Conservation (phyloP, 2,797 vertebrate species). For the Mico argentatus region DNA sequence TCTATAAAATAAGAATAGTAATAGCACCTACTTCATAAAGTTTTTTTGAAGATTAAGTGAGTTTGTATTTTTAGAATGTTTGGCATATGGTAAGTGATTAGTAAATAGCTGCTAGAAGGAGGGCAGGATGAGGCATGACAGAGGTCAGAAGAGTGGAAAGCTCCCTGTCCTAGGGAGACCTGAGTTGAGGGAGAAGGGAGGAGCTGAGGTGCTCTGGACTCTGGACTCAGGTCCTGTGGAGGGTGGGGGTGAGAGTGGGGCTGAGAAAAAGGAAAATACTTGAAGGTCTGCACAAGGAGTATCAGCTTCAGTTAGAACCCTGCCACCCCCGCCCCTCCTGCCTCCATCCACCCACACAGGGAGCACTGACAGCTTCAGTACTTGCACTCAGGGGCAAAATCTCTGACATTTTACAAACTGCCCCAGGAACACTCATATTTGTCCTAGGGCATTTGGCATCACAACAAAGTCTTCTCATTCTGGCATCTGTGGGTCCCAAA, state of each 20-base stretch:
- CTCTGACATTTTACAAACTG: not conserved
- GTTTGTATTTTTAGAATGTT: slow-evolving; percentile 10
- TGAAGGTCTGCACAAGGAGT: not conserved
- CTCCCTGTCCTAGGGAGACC: not conserved
- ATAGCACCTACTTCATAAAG: slow-evolving; percentile 13
- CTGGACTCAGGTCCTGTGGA: not conserved
- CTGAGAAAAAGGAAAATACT: not conserved
- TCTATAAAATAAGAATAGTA: slow-evolving; percentile 8
- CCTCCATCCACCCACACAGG: not conserved
- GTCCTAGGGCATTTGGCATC: not conserved
- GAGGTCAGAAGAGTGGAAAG: not conserved
- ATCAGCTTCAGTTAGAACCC: not conserved
- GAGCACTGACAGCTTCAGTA: not conserved
- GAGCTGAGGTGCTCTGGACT: not conserved
- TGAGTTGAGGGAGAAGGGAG: not conserved
- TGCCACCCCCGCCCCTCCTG: not conserved
- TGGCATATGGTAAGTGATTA: not conserved
- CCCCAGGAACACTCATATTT: not conserved
- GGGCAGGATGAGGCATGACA: not conserved
- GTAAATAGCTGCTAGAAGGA: slow-evolving; percentile 25
- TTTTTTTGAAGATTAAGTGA: not conserved
- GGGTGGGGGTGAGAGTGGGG: not conserved
- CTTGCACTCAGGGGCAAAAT: slow-evolving; percentile 7
- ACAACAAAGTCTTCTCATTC: slow-evolving; percentile 32
- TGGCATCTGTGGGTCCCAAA: not conserved